A percentile compares a stretch with the other conserved stretches of the same genome.
phyloP scores from a whole-genome alignment of 2,113 vertebrate species.

The Grus americana region DNA sequence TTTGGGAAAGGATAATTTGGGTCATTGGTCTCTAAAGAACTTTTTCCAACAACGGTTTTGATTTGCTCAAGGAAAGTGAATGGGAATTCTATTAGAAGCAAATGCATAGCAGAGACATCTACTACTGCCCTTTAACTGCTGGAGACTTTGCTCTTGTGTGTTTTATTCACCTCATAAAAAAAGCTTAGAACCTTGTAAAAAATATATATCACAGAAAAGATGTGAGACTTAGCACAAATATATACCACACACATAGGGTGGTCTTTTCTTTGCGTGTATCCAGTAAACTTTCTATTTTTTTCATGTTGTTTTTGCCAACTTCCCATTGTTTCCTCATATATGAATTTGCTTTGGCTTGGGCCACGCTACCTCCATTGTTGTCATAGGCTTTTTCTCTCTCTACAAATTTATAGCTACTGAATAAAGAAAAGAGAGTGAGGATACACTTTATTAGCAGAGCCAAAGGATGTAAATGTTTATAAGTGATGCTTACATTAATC shows the following conservation, averaged over 20 bases:
- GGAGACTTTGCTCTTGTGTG: constrained; percentile 50
- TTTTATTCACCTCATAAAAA: constrained; percentile 67
- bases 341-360: constrained; percentile 34
- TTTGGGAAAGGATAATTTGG: constrained; percentile 45
- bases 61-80: constrained; percentile 39
- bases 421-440: neutral
- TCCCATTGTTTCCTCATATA: constrained; percentile 16
- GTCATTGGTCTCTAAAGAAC: constrained; percentile 18
- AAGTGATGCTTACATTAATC: neutral
- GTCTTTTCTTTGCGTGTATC: neutral
- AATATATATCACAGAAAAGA: constrained; percentile 44
- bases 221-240: constrained; percentile 54
- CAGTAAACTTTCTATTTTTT: neutral
- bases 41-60: neutral
- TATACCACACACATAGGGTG: constrained; percentile 5
- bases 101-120: constrained; percentile 46
- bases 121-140: constrained; percentile 39
- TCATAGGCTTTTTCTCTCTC: neutral
- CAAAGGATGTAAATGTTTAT: constrained; percentile 41
- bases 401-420: neutral
- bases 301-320: neutral
- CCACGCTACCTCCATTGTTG: neutral
- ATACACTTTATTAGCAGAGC: constrained; percentile 9
- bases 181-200: constrained; percentile 65
- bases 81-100: constrained; percentile 59